Evolutionary conservation across 1,140 invertebrate genomes (phyloP).

Genomic region (Orius insidiosus): DNA sequence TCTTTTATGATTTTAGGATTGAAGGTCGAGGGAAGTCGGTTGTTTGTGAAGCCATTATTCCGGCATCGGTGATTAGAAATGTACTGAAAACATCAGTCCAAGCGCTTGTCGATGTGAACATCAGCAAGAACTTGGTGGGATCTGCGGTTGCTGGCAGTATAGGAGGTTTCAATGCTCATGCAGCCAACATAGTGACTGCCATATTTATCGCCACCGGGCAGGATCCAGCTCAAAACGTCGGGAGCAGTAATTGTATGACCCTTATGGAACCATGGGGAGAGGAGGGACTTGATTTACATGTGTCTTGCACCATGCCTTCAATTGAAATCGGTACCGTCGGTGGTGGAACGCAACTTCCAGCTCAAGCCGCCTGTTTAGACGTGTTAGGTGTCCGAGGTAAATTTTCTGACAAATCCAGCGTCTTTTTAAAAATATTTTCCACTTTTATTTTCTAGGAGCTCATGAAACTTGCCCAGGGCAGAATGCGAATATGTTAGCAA

Average conservation of each 20-base stretch:
- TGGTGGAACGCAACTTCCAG: conserved; percentile 86
- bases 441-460: too few species aligned
- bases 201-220: conserved; percentile 96
- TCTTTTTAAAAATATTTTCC: too few species aligned
- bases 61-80: conserved; percentile 48
- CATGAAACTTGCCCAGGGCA: conserved; percentile 47
- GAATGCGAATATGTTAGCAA: conserved; percentile 76
- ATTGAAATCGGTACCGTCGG: conserved; percentile 95
- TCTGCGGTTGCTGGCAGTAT: conserved; percentile 90
- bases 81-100: conserved; percentile 76
- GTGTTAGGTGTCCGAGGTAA: conserved; percentile 63
- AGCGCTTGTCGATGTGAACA: conserved; percentile 76
- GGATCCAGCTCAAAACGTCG: conserved; percentile 94
- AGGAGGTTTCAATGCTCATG: conserved; percentile 92
- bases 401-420: too few species aligned
- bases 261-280: conserved; percentile 74
- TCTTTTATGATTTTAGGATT: too few species aligned
- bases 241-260: conserved; percentile 93
- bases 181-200: conserved; percentile 96
- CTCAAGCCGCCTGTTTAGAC: conserved; percentile 79
- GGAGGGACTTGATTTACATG: conserved; percentile 72
- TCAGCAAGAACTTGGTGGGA: conserved; percentile 87
- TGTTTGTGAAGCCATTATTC: conserved; percentile 80
- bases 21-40: conserved; percentile 94
- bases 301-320: conserved; percentile 95